These are phyloP conservation scores for Pelodiscus sinensis DNA, from an alignment of 2,113 vertebrate genomes.

Conservation along the genomic window DNA sequence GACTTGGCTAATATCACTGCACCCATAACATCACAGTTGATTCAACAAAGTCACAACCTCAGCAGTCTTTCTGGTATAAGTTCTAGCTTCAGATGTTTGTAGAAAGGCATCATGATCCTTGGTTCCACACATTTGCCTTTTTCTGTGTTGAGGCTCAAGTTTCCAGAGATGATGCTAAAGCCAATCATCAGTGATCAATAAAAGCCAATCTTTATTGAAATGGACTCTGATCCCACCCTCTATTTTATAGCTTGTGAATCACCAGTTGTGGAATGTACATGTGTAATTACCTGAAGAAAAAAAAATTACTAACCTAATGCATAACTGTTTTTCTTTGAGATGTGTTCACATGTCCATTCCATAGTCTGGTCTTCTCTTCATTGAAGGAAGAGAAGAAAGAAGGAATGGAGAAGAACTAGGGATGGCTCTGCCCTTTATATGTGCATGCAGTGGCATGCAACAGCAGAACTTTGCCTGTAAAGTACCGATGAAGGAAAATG, in stretches of 20 bases:
- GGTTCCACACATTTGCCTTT: not conserved
- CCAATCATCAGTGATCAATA: too few species aligned
- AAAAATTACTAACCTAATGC: not conserved
- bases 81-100: not conserved
- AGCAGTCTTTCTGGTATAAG: not conserved
- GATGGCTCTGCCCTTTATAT: not conserved
- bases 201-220: not conserved
- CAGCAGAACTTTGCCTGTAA: not conserved
- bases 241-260: not conserved
- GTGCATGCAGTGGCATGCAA: not conserved
- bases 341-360: not conserved
- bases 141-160: not conserved
- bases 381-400: not conserved
- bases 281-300: not conserved
- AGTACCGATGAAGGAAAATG: not conserved
- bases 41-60: not conserved
- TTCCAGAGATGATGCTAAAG: not conserved
- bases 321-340: not conserved
- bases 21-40: not conserved
- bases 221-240: not conserved
- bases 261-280: not conserved
- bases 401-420: not conserved
- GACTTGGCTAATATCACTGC: not conserved
- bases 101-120: not conserved
- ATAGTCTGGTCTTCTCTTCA: not conserved